Evolutionary conservation across 2,888 invertebrate genomes (phyloP), one percentile per base, ranked within the genome.

Genomic region (Tachina grossa): DNA sequence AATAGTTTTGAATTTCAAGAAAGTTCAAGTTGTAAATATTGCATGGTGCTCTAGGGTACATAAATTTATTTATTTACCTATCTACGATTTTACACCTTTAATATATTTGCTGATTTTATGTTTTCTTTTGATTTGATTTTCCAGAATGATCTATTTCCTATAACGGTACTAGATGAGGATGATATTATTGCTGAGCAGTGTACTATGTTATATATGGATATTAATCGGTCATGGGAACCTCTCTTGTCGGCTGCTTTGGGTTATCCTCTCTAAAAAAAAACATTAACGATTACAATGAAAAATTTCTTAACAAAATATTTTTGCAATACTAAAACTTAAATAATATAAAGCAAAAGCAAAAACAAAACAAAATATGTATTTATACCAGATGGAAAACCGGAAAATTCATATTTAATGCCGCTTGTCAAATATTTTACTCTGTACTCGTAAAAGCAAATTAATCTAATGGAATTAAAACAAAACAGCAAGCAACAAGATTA

Each of bases 151-250:
- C 88, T 92, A 77, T 93, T 93, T 88, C 93, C 93, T 14, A 91
- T 93, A 78, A 91, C 91, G 13, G 90, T 93, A 69, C 82, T 93
- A 84, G 92, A 92, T 85, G 92, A 93, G 79, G 92, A 92, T 82
- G 93, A 93, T 86, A 74, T 88, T 39, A 87, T 93, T 53, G 92
- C 92, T 11, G 92, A 92, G 77, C 91, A 93, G 86, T 93, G 92
- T 86, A 91, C 92, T 72, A 88, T 90, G 87, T 88, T 93, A 11
- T 93, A 93, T 86, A 89, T 91, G 89, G 92, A 92, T 76, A 92
- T 92, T 68, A 93, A 92, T 89, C 90, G 92, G 31, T 91, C 92
- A 19, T 93, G 93, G 93, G 92, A 93, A 79, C 92, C 92, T 3
- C 87, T 93, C 41, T 87, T 93, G 47, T 90, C 92, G n/a, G 92